Base-by-base conservation (phyloP, 2,797 vertebrate genomes). In the Salmo trutta region DNA sequence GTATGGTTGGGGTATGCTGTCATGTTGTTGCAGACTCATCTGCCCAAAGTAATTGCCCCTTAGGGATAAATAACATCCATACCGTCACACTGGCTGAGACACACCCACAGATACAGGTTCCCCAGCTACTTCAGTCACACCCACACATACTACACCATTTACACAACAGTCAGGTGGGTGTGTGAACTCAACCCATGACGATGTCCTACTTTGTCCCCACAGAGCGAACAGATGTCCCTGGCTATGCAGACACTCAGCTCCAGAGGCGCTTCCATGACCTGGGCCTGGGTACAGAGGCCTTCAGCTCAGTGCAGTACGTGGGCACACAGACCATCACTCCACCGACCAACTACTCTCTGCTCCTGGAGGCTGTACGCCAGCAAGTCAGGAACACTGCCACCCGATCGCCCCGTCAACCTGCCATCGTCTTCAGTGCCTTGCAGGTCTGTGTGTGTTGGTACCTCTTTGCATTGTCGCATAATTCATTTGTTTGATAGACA, bases 211-310 rank as follows among this genome's bases (percentile, higher is more conserved):
- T 36, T 24, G 27, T 54, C 6, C 15, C n/a, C 65, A 4, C 41
- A 95, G 95, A 94, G 71, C 89, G 87, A 0, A 64, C 21, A 21
- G 88, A 82, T 68, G 70, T 78, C n/a, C 51, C 79, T 0, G 92
- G 93, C 21, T 77, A 91, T 0, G 92, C 93, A 0, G 95, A 96
- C 84, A 89, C 84, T 0, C 79, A 94, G 47, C 93, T 96, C 47
- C 94, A 95, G 86, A 95, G 92, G 85, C 92, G 95, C 19, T 96
- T 96, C 62, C 94, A 95, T 65, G 95, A 95, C 27, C 88, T 95
- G 76, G 71, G 79, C 56, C 82, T 95, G 84, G 85, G 89, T 27
- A 95, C 95, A 0, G 94, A 96, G 71, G 95, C 95, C 79, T 96
- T 96, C 87, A 96, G 94, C 88, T 94, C 95, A 0, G 90, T 95